Conservation (phyloP, 2,888 invertebrate genomes). For the Bembecia ichneumoniformis region DNA sequence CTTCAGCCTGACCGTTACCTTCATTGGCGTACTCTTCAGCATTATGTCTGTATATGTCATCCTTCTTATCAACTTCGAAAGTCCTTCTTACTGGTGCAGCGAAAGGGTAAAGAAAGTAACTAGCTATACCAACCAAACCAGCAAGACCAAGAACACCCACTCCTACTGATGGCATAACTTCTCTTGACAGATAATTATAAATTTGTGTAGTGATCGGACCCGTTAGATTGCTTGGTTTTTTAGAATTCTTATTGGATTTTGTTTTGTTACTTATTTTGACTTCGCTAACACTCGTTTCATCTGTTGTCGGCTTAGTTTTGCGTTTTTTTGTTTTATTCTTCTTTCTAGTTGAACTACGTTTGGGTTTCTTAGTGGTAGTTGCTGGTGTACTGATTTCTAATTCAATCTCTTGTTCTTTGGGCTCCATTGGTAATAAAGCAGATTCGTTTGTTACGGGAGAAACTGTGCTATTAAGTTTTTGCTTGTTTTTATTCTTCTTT, state of each 20-base stretch:
- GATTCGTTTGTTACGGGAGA: constrained; percentile 40
- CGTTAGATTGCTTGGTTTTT: constrained; percentile 50
- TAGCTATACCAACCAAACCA: constrained; percentile 81
- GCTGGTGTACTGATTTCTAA: constrained; percentile 61
- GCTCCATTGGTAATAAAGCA: constrained; percentile 57
- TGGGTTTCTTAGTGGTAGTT: constrained; percentile 62
- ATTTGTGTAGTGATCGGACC: constrained; percentile 80
- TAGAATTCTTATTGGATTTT: constrained; percentile 48
- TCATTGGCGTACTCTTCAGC: constrained; percentile 77
- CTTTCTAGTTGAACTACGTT: constrained; percentile 59
- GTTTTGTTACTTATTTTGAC: constrained; percentile 72
- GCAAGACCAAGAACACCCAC: constrained; percentile 83
- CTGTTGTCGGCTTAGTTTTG: constrained; percentile 62
- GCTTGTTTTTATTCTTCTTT: constrained; percentile 56
- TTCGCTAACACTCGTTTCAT: constrained; percentile 35
- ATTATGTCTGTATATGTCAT: constrained; percentile 77
- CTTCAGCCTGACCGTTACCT: constrained; percentile 80
- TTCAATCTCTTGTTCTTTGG: constrained; percentile 64
- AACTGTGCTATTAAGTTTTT: constrained; percentile 32
- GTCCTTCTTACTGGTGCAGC: constrained; percentile 76
- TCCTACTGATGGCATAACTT: constrained; percentile 86
- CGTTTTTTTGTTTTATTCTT: constrained; percentile 74
- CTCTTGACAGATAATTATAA: constrained; percentile 83
- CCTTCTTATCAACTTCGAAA: constrained; percentile 76
- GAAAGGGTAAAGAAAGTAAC: constrained; percentile 84